A percentile compares a stretch with the other conserved stretches of the same genome.
Evolutionary conservation across 2,888 invertebrate species (phyloP).

Genomic region (Maniola hyperantus): DNA sequence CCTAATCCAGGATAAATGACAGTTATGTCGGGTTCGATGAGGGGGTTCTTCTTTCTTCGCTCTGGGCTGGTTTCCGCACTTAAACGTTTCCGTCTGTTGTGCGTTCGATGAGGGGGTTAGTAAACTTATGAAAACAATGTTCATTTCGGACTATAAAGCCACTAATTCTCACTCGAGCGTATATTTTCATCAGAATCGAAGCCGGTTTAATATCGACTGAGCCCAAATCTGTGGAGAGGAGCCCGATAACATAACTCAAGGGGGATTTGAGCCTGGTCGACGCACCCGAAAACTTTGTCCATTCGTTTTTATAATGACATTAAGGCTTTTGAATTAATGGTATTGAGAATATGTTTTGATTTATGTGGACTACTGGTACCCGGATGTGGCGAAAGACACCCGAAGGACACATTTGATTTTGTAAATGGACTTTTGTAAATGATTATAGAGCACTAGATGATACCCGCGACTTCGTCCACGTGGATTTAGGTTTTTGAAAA

Average conservation of each 20-base stretch:
- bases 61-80: no score
- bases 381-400: neutral
- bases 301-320: constrained; percentile 40
- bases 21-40: no score
- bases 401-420: neutral
- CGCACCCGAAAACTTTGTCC: constrained; percentile 39
- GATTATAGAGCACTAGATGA: no score
- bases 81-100: no score
- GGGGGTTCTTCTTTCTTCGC: no score
- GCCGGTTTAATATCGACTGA: constrained; percentile 40
- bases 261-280: constrained; percentile 39
- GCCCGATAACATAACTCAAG: constrained; percentile 41
- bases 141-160: no score
- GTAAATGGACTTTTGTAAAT: no score
- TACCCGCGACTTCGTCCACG: no score
- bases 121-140: no score
- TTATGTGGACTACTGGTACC: neutral
- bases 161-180: constrained; percentile 39
- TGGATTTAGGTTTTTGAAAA: no score
- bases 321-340: constrained; percentile 30
- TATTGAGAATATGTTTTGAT: constrained; percentile 22
- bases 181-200: constrained; percentile 42
- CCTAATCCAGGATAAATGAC: no score
- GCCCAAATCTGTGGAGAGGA: constrained; percentile 40
- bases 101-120: no score